Evolutionary conservation across 2,888 invertebrate genomes (phyloP), one percentile per base, ranked within the genome.

Genomic region (Taphrorychus bicolor): DNA sequence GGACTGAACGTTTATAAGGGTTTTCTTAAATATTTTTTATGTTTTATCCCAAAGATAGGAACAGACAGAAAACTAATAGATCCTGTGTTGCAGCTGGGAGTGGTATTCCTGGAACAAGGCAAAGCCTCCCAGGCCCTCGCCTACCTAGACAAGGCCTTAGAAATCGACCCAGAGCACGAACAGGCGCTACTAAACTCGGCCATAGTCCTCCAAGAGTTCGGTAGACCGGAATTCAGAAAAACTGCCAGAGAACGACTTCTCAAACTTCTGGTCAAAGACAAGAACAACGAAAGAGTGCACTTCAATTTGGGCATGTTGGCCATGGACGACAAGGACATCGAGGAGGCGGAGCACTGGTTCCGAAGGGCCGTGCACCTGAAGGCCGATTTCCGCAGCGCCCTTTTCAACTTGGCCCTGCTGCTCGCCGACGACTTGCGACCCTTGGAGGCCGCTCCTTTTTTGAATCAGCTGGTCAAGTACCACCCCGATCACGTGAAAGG

Each of bases 241-340:
- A 85, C 93, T 17, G 94, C 95, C 0, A 84, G 91, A 61, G 91
- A 93, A 76, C 85, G 97, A 57, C 87, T 97, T 2, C 84, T 93
- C 41, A 92, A 93, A 77, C 86, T 97, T 32, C 84, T 95, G 52
- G 87, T 91, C 74, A 91, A 91, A 79, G 88, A 89, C 73, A 85
- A 88, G 0, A 89, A 89, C 66, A 97, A 97, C 81, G 95, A 97
- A 80, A 88, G 96, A 69, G 92, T 97, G 3, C 94, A 94, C 82
- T 98, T 98, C 83, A 97, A 97, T 85, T 85, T 97, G 60, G 97
- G 96, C 72, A 97, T 98, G 97, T 84, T 98, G 49, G 93, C 96
- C 45, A 97, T 97, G 96, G 97, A 98, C 81, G 95, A 95, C 77
- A 89, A 92, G 48, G 93, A 96, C 79, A 93, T 91, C 45, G 89